These are phyloP conservation scores for Eulemur mongoz DNA, from an alignment of 2,797 vertebrate genomes.

Conservation along the genomic window DNA sequence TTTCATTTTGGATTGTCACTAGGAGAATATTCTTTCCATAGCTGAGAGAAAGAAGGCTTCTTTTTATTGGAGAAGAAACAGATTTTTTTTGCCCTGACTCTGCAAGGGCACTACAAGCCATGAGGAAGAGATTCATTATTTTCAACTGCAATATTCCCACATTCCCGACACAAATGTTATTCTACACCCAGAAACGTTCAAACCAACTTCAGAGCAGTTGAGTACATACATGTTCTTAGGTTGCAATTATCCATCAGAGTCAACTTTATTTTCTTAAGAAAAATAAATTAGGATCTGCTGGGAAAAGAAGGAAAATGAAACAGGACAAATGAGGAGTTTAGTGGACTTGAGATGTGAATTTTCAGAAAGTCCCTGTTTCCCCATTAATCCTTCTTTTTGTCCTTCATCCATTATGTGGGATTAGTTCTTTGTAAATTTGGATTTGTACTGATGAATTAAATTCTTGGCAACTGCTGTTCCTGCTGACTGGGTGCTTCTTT, in stretches of 20 bases:
- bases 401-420: constrained; percentile 78
- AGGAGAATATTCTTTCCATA: constrained; percentile 39
- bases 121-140: constrained; percentile 45
- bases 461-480: constrained; percentile 79
- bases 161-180: background rate
- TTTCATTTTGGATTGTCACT: constrained; percentile 14
- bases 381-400: constrained; percentile 71
- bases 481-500: constrained; percentile 77
- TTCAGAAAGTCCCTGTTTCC: constrained; percentile 67
- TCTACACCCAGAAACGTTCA: constrained; percentile 33
- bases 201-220: constrained; percentile 24
- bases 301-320: constrained; percentile 59
- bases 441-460: constrained; percentile 81
- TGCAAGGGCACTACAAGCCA: constrained; percentile 2
- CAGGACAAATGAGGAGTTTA: constrained; percentile 56
- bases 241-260: constrained; percentile 32
- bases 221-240: constrained; percentile 30
- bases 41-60: constrained; percentile 17
- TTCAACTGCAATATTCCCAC: constrained; percentile 34
- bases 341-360: constrained; percentile 67
- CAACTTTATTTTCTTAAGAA: constrained; percentile 54
- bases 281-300: constrained; percentile 55
- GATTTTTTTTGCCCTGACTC: constrained; percentile 55
- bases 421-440: constrained; percentile 82
- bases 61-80: constrained; percentile 61